These are phyloP conservation scores for Heliconius cydno DNA, from an alignment of 2,888 invertebrate genomes.

Conservation along the genomic window DNA sequence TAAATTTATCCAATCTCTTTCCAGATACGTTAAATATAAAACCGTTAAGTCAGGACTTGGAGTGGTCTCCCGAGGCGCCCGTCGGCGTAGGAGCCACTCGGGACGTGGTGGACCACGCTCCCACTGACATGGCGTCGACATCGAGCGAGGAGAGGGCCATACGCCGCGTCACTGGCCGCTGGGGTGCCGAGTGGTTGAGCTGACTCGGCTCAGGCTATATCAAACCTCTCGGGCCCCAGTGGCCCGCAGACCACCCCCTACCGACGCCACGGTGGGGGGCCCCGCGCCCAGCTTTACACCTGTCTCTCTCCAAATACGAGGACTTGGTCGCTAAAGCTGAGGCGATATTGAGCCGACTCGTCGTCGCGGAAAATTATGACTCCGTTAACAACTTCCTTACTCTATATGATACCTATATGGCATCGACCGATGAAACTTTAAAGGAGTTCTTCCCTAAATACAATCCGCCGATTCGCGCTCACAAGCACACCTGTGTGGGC, in stretches of 20 bases:
- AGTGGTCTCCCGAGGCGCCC: constrained; percentile 78
- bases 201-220: constrained; percentile 90
- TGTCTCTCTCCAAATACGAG: constrained; percentile 90
- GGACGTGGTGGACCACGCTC: constrained; percentile 63
- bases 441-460: constrained; percentile 92
- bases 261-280: constrained; percentile 79
- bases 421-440: constrained; percentile 86
- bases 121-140: constrained; percentile 65
- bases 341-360: constrained; percentile 91
- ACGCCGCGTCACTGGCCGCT: constrained; percentile 89
- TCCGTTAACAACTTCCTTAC: constrained; percentile 93
- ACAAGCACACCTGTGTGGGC: constrained; percentile 95
- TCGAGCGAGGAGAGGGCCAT: constrained; percentile 78
- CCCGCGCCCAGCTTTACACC: constrained; percentile 85
- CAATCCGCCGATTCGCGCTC: constrained; percentile 91
- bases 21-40: constrained; percentile 82
- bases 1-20: constrained; percentile 48
- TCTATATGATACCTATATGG: constrained; percentile 86
- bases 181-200: constrained; percentile 98
- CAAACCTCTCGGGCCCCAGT: constrained; percentile 63
- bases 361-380: constrained; percentile 94
- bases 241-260: constrained; percentile 80
- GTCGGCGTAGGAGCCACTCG: constrained; percentile 74
- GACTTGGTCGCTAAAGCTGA: constrained; percentile 92
- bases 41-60: constrained; percentile 80